Evolutionary conservation across 2,888 invertebrate genomes (phyloP).

Genomic region (Bruchidius siliquastri): DNA sequence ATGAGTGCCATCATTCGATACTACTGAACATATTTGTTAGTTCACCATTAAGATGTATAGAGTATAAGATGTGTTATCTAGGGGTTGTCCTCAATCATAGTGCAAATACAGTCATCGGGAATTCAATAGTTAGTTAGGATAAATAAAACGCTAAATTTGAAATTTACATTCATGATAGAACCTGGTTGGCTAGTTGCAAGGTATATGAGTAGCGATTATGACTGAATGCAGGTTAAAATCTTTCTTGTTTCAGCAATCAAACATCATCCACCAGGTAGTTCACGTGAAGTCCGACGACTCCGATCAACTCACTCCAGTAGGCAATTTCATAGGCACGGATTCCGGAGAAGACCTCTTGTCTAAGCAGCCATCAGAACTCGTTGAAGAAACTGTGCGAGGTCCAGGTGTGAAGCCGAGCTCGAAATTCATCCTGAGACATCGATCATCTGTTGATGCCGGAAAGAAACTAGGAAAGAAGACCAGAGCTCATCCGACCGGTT

Average conservation of each 20-base stretch:
- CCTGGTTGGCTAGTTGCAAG: too few relatives aligned
- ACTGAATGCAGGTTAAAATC: too few relatives aligned
- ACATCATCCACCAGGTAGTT: slow-evolving; percentile 40
- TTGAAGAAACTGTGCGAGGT: slow-evolving; percentile 80
- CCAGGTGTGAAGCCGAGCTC: slow-evolving; percentile 74
- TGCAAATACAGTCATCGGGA: too few relatives aligned
- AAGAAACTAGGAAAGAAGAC: slow-evolving; percentile 48
- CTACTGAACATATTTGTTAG: too few relatives aligned
- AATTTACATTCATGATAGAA: too few relatives aligned
- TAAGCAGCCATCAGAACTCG: slow-evolving; percentile 77
- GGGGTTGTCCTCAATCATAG: too few relatives aligned
- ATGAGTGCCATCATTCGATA: too few relatives aligned
- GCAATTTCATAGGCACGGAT: slow-evolving; percentile 34
- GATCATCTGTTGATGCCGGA: slow-evolving; percentile 42
- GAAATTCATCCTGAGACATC: slow-evolving; percentile 50
- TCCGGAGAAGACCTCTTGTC: slow-evolving; percentile 77
- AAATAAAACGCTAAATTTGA: too few relatives aligned
- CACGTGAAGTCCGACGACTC: slow-evolving; percentile 50
- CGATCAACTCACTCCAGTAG: slow-evolving; percentile 53
- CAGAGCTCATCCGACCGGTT: slow-evolving; percentile 68
- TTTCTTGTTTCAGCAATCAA: neutral
- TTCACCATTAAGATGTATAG: too few relatives aligned
- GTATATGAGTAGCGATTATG: too few relatives aligned
- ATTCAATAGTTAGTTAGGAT: too few relatives aligned
- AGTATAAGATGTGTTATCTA: too few relatives aligned